Evolutionary conservation across 2,888 invertebrate species (phyloP).

Genomic region (Miltochrista miniata): DNA sequence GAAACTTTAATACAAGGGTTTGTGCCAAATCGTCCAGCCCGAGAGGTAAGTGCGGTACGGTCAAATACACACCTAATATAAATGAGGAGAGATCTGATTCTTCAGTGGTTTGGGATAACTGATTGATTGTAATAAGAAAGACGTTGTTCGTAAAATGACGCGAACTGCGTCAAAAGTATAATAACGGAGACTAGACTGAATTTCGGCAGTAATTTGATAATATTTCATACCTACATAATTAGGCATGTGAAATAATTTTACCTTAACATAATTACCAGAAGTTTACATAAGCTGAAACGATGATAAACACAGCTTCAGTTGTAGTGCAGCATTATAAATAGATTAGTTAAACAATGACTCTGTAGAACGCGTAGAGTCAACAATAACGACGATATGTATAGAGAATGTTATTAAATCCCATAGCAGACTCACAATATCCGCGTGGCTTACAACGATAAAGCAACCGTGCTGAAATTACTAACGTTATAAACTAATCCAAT

Average conservation of each 20-base stretch:
- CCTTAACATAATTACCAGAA: slow-evolving; percentile 11
- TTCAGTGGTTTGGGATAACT: too few relatives aligned
- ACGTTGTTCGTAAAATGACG: too few relatives aligned
- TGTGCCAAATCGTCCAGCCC: too few relatives aligned
- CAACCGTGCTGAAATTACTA: slow-evolving; percentile 1
- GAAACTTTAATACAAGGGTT: too few relatives aligned
- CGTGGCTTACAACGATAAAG: slow-evolving; percentile 55
- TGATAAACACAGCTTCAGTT: slow-evolving; percentile 21
- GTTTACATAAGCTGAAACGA: slow-evolving; percentile 13
- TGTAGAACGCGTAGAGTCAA: slow-evolving; percentile 29
- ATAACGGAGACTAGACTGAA: slow-evolving; percentile 3
- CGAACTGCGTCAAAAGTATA: too few relatives aligned
- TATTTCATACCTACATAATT: slow-evolving; percentile 3
- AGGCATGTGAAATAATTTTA: slow-evolving; percentile 4
- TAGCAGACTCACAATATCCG: slow-evolving; percentile 54
- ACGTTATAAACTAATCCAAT: slow-evolving; percentile 5
- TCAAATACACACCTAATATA: too few relatives aligned
- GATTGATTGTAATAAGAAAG: too few relatives aligned
- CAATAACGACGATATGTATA: slow-evolving; percentile 36
- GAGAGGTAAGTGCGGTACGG: too few relatives aligned
- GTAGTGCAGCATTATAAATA: slow-evolving; percentile 22
- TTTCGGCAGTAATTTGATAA: slow-evolving; percentile 1
- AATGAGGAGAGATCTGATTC: too few relatives aligned
- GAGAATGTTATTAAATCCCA: slow-evolving; percentile 51
- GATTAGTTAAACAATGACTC: slow-evolving; percentile 21